Conservation (phyloP, 1,140 invertebrate species). For the Homalodisca vitripennis region DNA sequence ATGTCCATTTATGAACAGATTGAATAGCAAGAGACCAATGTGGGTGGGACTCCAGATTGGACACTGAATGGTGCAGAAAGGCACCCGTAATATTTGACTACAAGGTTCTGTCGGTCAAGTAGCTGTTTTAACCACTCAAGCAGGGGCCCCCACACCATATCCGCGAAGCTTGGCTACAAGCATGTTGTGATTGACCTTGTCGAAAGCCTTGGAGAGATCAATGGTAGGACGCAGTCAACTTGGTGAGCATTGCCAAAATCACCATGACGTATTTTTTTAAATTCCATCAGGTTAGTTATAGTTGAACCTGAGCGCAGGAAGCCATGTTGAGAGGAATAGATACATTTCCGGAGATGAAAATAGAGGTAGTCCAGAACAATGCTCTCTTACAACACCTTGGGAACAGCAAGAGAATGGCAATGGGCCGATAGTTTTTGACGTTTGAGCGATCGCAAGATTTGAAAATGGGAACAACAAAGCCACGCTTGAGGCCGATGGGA, state of each 20-base stretch:
- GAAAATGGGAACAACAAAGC: slow-evolving; percentile 23
- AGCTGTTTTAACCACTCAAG: slow-evolving; percentile 41
- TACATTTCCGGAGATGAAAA: slow-evolving; percentile 22
- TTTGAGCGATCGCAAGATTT: slow-evolving; percentile 16
- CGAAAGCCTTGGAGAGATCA: slow-evolving; percentile 35
- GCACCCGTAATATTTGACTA: slow-evolving; percentile 38
- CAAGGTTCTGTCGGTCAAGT: slow-evolving; percentile 39
- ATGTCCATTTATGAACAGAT: too few species aligned
- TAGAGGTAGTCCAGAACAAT: slow-evolving; percentile 12
- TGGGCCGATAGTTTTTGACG: slow-evolving; percentile 22
- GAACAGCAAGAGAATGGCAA: slow-evolving; percentile 7
- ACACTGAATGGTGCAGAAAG: slow-evolving; percentile 40
- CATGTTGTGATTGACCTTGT: slow-evolving; percentile 32
- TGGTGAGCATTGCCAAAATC: slow-evolving; percentile 18
- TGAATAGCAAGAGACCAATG: too few species aligned
- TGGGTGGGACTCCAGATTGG: slow-evolving; percentile 41
- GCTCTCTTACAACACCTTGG: slow-evolving; percentile 25
- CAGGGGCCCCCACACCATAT: slow-evolving; percentile 32
- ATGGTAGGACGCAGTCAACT: slow-evolving; percentile 28
- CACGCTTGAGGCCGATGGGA: slow-evolving; percentile 10
- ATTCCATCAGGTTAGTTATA: slow-evolving; percentile 14
- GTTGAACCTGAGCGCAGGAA: slow-evolving; percentile 32
- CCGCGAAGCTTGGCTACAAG: slow-evolving; percentile 30
- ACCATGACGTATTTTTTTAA: slow-evolving; percentile 27
- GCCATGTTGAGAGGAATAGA: slow-evolving; percentile 30